Percentiles rank a stretch among this genome's conserved stretches.
phyloP scores from a whole-genome alignment of 2,888 invertebrate species.

The Limnephilus lunatus region DNA sequence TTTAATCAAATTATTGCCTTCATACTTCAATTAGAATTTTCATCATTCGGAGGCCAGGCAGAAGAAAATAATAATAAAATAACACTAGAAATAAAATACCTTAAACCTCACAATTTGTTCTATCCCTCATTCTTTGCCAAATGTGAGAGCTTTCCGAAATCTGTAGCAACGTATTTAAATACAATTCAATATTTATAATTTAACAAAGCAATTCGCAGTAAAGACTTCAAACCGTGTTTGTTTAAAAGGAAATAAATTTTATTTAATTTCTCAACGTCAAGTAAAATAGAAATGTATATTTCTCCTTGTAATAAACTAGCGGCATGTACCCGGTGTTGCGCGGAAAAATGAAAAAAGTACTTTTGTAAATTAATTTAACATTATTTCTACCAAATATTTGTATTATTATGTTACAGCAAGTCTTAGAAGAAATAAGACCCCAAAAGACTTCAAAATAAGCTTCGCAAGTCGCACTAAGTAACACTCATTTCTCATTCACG shows the following conservation, averaged over 20 bases:
- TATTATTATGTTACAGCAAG: background rate
- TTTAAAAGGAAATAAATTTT: background rate
- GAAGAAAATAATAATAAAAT: background rate
- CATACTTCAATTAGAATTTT: too few relatives aligned
- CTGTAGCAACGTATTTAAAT: background rate
- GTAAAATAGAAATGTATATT: background rate
- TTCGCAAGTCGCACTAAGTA: background rate
- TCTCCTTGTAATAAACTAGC: background rate
- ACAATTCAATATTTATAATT: background rate
- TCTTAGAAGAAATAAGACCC: background rate
- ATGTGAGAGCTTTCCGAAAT: background rate
- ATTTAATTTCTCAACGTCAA: background rate
- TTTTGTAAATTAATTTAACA: too few relatives aligned
- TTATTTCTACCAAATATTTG: background rate
- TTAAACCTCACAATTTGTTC: background rate
- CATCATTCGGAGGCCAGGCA: too few relatives aligned
- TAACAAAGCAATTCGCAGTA: background rate
- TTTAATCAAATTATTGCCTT: too few relatives aligned
- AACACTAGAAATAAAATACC: background rate
- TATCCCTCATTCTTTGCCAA: background rate
- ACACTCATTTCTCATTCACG: background rate
- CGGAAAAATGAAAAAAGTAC: background rate
- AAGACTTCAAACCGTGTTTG: background rate
- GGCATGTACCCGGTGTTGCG: background rate
- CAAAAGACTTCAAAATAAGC: background rate